Base-by-base conservation (phyloP, 2,888 invertebrate species). In the Stenurella melanura region DNA sequence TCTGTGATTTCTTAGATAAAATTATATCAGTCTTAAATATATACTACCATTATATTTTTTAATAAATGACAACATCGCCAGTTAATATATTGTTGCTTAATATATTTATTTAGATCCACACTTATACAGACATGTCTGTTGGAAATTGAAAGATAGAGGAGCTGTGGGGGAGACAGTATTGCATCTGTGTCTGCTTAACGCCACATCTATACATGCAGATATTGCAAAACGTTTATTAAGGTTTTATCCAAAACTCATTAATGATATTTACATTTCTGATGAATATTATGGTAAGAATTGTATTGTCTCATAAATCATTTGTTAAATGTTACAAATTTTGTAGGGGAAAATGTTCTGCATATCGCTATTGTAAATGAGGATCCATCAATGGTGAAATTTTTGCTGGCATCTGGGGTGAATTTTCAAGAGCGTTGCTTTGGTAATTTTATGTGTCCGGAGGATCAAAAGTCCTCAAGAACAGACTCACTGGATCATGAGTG, bases 351-450 rank as follows among this genome's bases (percentile, higher is more conserved):
- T 87, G 96, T 97, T 0, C 92, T 99, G 1, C 99, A 99, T 87
- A 97, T 99, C 89, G 98, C 98, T 4, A 98, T 99, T 83, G 98
- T 98, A 0, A 99, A 99, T 89, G 99, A 99, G 88, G 99, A 99
- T 88, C 97, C 98, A 0, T 95, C 97, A 0, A 97, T 98, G 97
- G 98, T 98, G 6, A 98, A 97, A 90, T 98, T 95, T 88, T 91
- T 99, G 5, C 90, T 99, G 66, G 97, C 98, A 88, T 94, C 96
- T 21, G 96, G 97, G 0, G 98, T 97, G 0, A 94, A 98, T 89
- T 96, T 96, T 78, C 95, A 97, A 87, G 97, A 97, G 88, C 92
- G 98, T n/a, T 98, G 98, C 87, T 95, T 93, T 84, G 99, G 99
- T 0, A 96, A 96, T 87, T 99, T 99, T 88, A 99, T 99, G 96